A percentile compares a stretch with the other conserved stretches of the same genome.
These are phyloP conservation scores for Romanogobio albipinnatus DNA, from an alignment of 2,113 vertebrate genomes.

Conservation along the genomic window DNA sequence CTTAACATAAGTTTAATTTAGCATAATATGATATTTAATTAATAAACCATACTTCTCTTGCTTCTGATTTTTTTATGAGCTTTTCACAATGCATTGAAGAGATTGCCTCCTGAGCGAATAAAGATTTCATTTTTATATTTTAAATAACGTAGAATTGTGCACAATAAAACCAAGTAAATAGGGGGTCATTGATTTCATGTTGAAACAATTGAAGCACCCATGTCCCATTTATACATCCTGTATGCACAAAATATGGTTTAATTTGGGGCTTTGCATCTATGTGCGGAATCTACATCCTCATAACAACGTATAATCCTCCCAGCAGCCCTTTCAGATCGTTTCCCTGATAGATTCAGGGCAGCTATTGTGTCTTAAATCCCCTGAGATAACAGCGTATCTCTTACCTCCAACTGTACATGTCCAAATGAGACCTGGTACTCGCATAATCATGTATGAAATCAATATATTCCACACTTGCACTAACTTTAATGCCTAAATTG, in stretches of 20 bases:
- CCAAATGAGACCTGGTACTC: neutral
- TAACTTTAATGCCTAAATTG: neutral
- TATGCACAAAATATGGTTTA: neutral
- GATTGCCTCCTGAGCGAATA: neutral
- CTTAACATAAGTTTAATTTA: too few relatives aligned
- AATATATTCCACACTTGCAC: neutral
- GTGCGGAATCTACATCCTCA: neutral
- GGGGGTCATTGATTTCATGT: neutral
- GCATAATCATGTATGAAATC: neutral
- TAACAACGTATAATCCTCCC: neutral
- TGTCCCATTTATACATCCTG: neutral
- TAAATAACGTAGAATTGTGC: neutral
- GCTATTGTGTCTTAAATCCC: neutral
- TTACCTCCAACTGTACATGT: neutral
- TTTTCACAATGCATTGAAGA: neutral
- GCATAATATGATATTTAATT: too few relatives aligned
- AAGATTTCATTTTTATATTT: neutral
- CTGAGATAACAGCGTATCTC: neutral
- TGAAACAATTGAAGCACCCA: neutral
- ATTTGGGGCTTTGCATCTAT: neutral
- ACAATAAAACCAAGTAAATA: neutral
- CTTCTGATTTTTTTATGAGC: neutral
- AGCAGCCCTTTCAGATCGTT: neutral
- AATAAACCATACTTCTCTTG: neutral
- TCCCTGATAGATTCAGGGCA: slow-evolving; percentile 1